Percentiles rank a stretch among this genome's conserved stretches.
Evolutionary conservation across 2,888 invertebrate genomes (phyloP).

Genomic region (Encarsia formosa): DNA sequence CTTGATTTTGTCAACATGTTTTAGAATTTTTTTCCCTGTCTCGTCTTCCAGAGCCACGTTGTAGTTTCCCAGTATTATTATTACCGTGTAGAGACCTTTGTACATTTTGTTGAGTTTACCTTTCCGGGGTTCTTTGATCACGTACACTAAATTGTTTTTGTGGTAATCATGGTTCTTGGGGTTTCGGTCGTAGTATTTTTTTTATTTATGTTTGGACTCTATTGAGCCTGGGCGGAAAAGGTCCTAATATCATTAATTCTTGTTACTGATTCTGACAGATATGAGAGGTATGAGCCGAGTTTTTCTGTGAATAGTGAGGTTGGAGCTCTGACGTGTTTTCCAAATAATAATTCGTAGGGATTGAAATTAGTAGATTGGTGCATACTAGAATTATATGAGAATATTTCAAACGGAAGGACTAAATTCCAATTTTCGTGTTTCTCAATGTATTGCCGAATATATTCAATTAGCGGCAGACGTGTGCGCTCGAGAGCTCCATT

Average conservation of each 20-base stretch:
- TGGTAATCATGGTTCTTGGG: background rate
- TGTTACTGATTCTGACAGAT: background rate
- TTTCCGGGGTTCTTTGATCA: background rate
- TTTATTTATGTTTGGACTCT: background rate
- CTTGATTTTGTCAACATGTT: conserved; percentile 1
- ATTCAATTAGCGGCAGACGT: conserved; percentile 16
- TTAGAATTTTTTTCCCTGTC: background rate
- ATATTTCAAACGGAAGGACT: conserved; percentile 15
- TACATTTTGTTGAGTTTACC: background rate
- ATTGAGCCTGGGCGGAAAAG: background rate
- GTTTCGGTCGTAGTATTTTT: background rate
- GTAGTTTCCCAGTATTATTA: background rate
- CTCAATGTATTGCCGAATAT: conserved; percentile 12
- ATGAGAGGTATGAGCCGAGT: background rate
- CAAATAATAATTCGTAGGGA: conserved; percentile 22
- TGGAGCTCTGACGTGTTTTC: conserved; percentile 8
- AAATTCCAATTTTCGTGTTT: conserved; percentile 25
- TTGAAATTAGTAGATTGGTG: conserved; percentile 24
- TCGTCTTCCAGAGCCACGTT: background rate
- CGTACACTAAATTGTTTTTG: background rate
- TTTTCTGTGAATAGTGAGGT: background rate
- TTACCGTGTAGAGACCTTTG: background rate
- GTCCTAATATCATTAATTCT: background rate
- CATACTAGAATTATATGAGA: conserved; percentile 21
- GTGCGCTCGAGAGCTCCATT: conserved; percentile 18